phyloP scores from a whole-genome alignment of 2,113 vertebrate genomes.

The Tachuris rubrigastra region DNA sequence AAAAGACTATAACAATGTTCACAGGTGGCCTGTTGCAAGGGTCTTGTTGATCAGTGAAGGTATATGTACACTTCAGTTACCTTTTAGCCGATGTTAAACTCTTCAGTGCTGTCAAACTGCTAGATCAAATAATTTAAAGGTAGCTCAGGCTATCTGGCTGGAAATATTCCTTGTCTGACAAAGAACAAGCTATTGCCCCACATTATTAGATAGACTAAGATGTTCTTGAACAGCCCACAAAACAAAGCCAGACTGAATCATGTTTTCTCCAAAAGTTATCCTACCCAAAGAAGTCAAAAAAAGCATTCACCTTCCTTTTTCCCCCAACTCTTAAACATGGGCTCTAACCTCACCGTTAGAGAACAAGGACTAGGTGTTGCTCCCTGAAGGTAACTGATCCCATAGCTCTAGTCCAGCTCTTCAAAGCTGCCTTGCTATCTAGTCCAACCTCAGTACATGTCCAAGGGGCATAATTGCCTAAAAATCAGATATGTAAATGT shows the following conservation, averaged over 20 bases:
- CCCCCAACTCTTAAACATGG: background rate
- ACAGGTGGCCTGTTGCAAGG: background rate
- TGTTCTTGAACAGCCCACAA: background rate
- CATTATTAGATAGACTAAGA: background rate
- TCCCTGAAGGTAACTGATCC: background rate
- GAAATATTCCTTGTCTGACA: background rate
- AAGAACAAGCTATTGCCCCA: background rate
- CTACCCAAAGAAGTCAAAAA: background rate
- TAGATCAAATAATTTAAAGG: background rate
- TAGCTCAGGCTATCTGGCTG: background rate
- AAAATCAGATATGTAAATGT: background rate
- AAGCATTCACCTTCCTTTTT: background rate
- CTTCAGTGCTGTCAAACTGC: background rate
- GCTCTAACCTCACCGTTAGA: background rate
- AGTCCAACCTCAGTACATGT: background rate
- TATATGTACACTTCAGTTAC: background rate
- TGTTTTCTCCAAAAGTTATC: background rate
- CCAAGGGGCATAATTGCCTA: background rate
- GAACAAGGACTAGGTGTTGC: background rate
- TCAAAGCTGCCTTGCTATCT: background rate
- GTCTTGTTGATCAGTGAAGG: background rate
- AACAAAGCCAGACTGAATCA: background rate
- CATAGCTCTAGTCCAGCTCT: background rate
- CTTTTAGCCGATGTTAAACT: background rate
- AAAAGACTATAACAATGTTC: background rate